Conservation (phyloP, 1,140 invertebrate genomes). For the Lordiphosa clarofinis region DNA sequence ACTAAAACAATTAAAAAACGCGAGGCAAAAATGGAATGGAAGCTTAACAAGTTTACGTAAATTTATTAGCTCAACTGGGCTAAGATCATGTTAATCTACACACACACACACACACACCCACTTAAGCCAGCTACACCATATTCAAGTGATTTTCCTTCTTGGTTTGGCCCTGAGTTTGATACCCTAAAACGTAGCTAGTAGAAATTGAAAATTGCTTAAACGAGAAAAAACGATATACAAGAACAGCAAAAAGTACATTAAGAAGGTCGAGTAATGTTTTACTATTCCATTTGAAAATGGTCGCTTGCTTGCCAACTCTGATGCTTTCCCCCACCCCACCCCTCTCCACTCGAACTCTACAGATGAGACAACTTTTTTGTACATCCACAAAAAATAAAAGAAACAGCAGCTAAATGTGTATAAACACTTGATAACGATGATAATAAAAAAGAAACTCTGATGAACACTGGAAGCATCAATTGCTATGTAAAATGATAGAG, state of each 20-base stretch:
- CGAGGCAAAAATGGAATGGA: too few species aligned
- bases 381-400: too few species aligned
- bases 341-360: slow-evolving; percentile 10
- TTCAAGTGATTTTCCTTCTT: slow-evolving; percentile 6
- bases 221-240: slow-evolving; percentile 9
- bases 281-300: slow-evolving; percentile 57
- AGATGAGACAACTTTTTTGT: neutral
- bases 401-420: slow-evolving; percentile 28
- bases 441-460: too few species aligned
- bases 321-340: slow-evolving; percentile 18
- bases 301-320: slow-evolving; percentile 60
- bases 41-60: too few species aligned
- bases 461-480: slow-evolving; percentile 16
- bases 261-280: slow-evolving; percentile 49
- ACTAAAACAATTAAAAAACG: too few species aligned
- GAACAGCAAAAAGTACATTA: slow-evolving; percentile 27
- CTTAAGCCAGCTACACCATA: neutral
- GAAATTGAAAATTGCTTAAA: slow-evolving; percentile 72
- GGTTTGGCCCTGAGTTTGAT: neutral
- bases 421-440: slow-evolving; percentile 47
- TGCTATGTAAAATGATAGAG: slow-evolving; percentile 48
- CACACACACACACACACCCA: too few species aligned
- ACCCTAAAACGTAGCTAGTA: slow-evolving; percentile 63
- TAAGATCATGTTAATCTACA: too few species aligned
- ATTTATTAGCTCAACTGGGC: too few species aligned